Evolutionary conservation across 2,113 vertebrate genomes (phyloP).

Genomic region (Heterotis niloticus): DNA sequence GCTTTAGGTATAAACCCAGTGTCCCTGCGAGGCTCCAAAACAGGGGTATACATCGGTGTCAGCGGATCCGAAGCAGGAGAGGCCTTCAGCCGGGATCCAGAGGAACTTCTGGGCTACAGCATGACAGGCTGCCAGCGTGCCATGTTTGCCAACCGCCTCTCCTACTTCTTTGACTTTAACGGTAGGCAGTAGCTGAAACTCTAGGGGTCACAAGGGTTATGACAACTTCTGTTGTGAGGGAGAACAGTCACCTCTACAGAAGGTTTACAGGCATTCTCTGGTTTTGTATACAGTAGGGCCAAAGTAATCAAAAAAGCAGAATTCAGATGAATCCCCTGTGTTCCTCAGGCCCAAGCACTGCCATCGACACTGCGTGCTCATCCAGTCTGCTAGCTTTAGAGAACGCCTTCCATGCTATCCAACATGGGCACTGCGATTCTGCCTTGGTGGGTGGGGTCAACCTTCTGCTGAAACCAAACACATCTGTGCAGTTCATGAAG

Average conservation of each 20-base stretch:
- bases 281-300: background rate
- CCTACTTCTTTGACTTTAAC: constrained; percentile 86
- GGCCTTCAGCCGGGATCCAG: constrained; percentile 86
- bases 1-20: constrained; percentile 76
- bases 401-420: constrained; percentile 80
- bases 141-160: constrained; percentile 94
- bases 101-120: constrained; percentile 92
- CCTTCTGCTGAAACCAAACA: constrained; percentile 85
- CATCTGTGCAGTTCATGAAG: constrained; percentile 94
- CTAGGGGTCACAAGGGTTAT: background rate
- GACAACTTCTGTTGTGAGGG: background rate
- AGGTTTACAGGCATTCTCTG: background rate
- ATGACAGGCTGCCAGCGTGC: constrained; percentile 95
- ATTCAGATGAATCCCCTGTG: constrained; percentile 16
- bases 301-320: background rate
- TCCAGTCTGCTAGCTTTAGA: constrained; percentile 86
- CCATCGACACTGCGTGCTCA: constrained; percentile 93
- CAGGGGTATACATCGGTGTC: constrained; percentile 87
- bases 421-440: constrained; percentile 68
- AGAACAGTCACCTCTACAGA: background rate
- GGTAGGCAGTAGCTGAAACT: constrained; percentile 57
- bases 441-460: constrained; percentile 89
- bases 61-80: constrained; percentile 86
- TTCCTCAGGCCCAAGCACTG: constrained; percentile 79
- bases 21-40: constrained; percentile 75